Base-by-base conservation (phyloP, 2,797 vertebrate species). In the Lithobates sylvaticus region DNA sequence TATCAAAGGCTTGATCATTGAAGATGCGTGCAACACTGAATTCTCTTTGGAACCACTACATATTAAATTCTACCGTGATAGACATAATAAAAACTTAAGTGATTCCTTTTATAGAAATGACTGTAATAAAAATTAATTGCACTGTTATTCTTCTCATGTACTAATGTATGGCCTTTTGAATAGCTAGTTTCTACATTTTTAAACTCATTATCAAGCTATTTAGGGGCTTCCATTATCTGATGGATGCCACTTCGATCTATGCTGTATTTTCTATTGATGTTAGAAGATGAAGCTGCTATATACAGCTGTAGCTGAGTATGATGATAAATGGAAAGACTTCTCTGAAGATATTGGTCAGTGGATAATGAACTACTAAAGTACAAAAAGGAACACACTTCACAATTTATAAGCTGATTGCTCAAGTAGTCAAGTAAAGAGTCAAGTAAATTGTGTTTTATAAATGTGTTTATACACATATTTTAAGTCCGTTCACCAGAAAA, bases 51-150 rank as follows among this genome's bases (percentile, higher is more conserved):
- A 87, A 47, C 75, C 75, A 87, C 78, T 87, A 83, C 85, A 87
- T 83, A 75, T 79, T 64, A 68, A 79, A 75, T 78, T 67, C 58
- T 54, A 26, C 76, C 26, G 67, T 74, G 39, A 68, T 83, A 87
- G 70, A 79, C 73, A 47, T 87, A 83, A 83, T 87, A 87, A 83
- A 87, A 87, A 75, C 58, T 72, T 84, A 79, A 87, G 81, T 78
- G 86, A 78, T 79, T 84, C 81, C 42, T 68, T 87, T 79, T 87
- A 83, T 83, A 58, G 68, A 83, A 87, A 83, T 61, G 32, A 26
- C 39, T 74, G 61, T 73, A 84, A 79, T 87, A 87, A 87, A 87
- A 87, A 87, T 84, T 87, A 87, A 87, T 87, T 77, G 65, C 85
- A 83, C 75, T 15, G 34, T 83, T 83, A 83, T 87, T 67, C 29